phyloP scores from a whole-genome alignment of 2,888 invertebrate species.

The Pammene fasciana region DNA sequence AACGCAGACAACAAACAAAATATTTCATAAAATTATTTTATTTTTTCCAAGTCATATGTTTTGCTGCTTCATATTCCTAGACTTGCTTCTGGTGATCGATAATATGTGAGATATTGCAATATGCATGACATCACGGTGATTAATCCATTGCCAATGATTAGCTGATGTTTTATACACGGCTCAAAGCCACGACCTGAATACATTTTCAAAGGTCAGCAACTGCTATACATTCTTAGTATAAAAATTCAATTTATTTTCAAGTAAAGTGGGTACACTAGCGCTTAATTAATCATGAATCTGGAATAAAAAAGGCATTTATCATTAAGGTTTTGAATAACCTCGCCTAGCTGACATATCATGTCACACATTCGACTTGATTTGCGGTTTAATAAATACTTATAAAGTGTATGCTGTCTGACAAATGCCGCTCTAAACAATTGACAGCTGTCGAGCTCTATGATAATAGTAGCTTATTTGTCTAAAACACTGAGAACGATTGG shows the following conservation, averaged over 20 bases:
- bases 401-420: background rate
- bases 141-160: constrained; percentile 18
- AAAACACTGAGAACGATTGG: background rate
- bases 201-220: constrained; percentile 21
- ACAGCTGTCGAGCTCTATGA: constrained; percentile 5
- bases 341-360: constrained; percentile 2
- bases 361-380: background rate
- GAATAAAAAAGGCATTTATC: constrained; percentile 9
- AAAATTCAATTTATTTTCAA: constrained; percentile 10
- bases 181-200: constrained; percentile 25
- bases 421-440: constrained; percentile 12
- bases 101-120: constrained; percentile 8
- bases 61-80: too few species aligned
- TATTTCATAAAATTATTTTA: too few species aligned
- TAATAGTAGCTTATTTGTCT: background rate
- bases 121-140: constrained; percentile 15
- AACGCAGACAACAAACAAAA: too few species aligned
- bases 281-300: background rate
- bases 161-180: constrained; percentile 7
- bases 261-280: background rate
- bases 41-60: too few species aligned
- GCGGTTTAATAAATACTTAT: background rate
- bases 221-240: constrained; percentile 20
- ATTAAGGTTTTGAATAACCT: constrained; percentile 16
- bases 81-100: too few species aligned